Evolutionary conservation across 2,797 vertebrate species (phyloP), one percentile per base, ranked within the genome.

Genomic region (Lophius americanus): DNA sequence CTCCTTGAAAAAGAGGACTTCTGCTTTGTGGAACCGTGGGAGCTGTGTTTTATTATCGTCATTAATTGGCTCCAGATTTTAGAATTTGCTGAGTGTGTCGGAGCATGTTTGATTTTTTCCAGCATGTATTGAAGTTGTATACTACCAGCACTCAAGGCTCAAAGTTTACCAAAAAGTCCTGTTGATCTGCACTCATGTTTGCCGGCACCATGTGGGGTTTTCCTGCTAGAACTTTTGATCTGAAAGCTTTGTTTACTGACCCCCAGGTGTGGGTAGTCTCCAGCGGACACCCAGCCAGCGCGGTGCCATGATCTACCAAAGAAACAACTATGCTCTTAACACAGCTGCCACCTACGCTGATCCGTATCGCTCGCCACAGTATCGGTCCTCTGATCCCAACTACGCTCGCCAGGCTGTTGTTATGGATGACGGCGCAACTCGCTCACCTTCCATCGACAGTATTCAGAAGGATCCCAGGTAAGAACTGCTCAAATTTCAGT

Each of bases 401-500:
- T 98, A 96, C 47, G 61, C 73, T 69, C 92, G 93, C 48, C 95
- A 95, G 7, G 52, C 85, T 6, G 57, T 90, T 0, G 88, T 93
- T 0, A 85, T 94, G 23, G 97, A 98, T 0, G 95, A 97, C 2
- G 94, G 92, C 8, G 95, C 96, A 69, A 94, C 96, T 0, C 95
- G 96, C 51, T 99, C 98, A 0, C 98, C 97, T 0, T 99, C 98
- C 46, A 96, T 98, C 79, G 97, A 99, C 93, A 99, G 98, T 92
- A 99, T 99, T 68, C 98, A 98, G 88, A 99, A 99, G 60, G 97
- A 99, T 87, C 97, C 97, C 80, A 97, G 97, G 98, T 95, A 93
- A 91, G 93, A 4, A 10, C 9, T 0, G 3, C 32, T 64, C 42
- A 35, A 2, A 43, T 61, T 69, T 64, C 51, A 50, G 4, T 23